These are phyloP conservation scores for Pandemis corylana DNA, from an alignment of 2,888 invertebrate genomes.

Conservation along the genomic window DNA sequence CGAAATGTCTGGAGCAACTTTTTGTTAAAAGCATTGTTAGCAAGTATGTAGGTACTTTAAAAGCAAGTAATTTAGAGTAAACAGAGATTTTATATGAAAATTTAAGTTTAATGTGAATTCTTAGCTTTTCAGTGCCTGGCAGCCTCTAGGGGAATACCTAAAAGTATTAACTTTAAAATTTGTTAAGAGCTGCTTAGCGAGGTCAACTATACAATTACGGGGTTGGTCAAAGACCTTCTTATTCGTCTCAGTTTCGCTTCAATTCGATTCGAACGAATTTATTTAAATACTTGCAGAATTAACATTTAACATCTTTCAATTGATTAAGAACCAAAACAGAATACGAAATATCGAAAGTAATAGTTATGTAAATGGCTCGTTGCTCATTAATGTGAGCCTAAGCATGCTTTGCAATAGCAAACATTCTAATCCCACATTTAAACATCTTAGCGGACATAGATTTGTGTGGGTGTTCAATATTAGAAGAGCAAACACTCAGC, in stretches of 20 bases:
- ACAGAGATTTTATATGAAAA: background rate
- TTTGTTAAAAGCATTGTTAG: conserved; percentile 8
- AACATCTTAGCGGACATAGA: conserved; percentile 11
- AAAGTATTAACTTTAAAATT: background rate
- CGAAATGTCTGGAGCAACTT: conserved; percentile 4
- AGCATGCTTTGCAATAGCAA: conserved; percentile 1
- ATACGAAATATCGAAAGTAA: background rate
- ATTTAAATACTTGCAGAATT: background rate
- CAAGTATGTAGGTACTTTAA: conserved; percentile 5
- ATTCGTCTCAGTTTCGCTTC: background rate
- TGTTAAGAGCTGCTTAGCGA: background rate
- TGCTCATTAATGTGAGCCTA: background rate
- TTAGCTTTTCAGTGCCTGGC: background rate
- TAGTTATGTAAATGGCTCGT: background rate
- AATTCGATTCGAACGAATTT: background rate
- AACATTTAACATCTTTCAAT: background rate
- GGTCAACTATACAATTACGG: background rate
- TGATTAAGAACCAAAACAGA: background rate
- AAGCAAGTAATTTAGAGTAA: background rate
- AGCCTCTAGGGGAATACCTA: background rate
- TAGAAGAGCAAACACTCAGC: conserved; percentile 24
- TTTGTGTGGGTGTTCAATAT: conserved; percentile 24
- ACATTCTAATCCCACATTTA: conserved; percentile 7
- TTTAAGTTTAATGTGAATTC: background rate
- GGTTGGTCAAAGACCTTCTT: background rate